Conservation (phyloP, 2,113 vertebrate species). For the Apus apus region DNA sequence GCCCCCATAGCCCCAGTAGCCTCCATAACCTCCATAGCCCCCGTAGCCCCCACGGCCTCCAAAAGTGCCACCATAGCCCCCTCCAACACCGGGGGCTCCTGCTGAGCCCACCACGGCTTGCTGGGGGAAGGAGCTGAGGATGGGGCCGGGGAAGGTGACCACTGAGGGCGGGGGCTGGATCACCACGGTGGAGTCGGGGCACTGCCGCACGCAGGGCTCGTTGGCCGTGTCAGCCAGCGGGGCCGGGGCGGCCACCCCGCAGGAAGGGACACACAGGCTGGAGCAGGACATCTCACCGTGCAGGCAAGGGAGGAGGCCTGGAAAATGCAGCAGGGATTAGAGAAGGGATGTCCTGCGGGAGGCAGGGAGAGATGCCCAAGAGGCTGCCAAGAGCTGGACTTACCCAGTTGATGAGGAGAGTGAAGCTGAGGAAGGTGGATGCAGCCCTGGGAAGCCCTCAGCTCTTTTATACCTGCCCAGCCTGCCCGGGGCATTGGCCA, state of each 20-base stretch:
- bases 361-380: background rate
- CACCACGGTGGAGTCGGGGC: background rate
- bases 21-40: too few relatives aligned
- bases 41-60: background rate
- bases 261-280: background rate
- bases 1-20: accelerated
- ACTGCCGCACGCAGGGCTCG: background rate
- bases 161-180: background rate
- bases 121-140: background rate
- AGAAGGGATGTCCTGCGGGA: background rate
- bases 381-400: background rate
- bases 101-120: background rate
- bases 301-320: background rate
- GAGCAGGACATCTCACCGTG: background rate
- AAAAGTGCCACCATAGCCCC: background rate
- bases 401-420: background rate
- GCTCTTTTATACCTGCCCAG: background rate
- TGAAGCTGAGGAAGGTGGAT: background rate
- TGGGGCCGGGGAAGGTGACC: background rate
- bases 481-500: accelerated
- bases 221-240: background rate
- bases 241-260: background rate
- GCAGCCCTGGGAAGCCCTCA: background rate
- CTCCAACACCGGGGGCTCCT: background rate
- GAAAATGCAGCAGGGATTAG: background rate